Base-by-base conservation (phyloP, 2,113 vertebrate species). In the Elephantulus edwardii region DNA sequence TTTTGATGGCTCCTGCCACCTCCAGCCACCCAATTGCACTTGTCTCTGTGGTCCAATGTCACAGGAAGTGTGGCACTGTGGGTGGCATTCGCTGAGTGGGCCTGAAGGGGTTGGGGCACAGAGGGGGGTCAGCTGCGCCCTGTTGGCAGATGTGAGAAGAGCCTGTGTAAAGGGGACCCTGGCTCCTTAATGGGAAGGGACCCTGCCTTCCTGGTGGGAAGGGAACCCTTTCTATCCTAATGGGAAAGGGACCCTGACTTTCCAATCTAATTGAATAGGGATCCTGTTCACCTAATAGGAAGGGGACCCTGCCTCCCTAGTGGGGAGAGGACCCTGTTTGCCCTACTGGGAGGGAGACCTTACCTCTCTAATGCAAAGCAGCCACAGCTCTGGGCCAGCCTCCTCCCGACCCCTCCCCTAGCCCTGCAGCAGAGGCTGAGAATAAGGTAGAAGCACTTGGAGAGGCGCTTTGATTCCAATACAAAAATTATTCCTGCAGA, bases 381-480 rank as follows among this genome's bases (percentile, higher is more conserved):
- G 96, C 96, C 91, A 95, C 90, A 0, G 88, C 75, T 88, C 87
- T 50, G 83, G 95, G 95, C 89, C 89, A 95, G 95, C 96, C 93
- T 93, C 96, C 96, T 96, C 92, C 97, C 96, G 94, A 60, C 48
- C 97, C 96, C 94, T 68, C 48, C 75, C 92, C 96, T 95, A 94
- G 96, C 60, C n/a, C 90, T 92, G 66, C n/a, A n/a, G n/a, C n/a
- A n/a, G n/a, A n/a, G n/a, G n/a, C n/a, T n/a, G n/a, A 81, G 96
- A 96, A 97, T 96, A 96, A 96, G 97, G 96, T 96, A 94, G 94
- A 86, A 91, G 79, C 46, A 80, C 90, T 96, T 76, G 88, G 75
- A 97, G 96, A 93, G 71, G 91, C 91, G 60, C 96, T 97, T 98
- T 96, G 96, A 97, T 97, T 97, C 94, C 95, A 96, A 97, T 95